These are phyloP conservation scores for Mantis religiosa DNA, from an alignment of 2,888 invertebrate genomes.

Conservation along the genomic window DNA sequence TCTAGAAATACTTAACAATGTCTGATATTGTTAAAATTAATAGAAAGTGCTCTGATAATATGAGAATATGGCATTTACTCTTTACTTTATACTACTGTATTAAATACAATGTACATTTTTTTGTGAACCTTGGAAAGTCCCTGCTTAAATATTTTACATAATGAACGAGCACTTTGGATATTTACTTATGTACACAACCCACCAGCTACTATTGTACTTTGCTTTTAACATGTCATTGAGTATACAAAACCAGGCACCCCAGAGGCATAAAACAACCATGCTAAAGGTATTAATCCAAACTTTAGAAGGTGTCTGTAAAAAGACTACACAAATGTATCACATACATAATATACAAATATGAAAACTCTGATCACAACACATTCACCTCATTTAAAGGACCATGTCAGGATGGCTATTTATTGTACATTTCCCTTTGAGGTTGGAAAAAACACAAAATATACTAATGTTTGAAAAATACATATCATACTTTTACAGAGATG, in stretches of 20 bases:
- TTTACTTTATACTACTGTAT: neutral
- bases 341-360: neutral
- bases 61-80: neutral
- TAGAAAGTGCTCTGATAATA: neutral
- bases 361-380: neutral
- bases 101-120: neutral
- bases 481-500: neutral
- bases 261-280: neutral
- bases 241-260: constrained; percentile 1
- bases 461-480: too few species aligned
- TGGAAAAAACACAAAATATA: neutral
- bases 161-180: neutral
- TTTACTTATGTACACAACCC: neutral
- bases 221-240: neutral
- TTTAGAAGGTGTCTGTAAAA: neutral
- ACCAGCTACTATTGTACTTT: neutral
- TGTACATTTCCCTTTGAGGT: neutral
- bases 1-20: neutral
- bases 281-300: neutral
- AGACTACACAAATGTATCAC: neutral
- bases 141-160: neutral
- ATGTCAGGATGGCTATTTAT: neutral
- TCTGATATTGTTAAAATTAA: neutral
- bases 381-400: neutral
- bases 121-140: neutral